A percentile compares a stretch with the other conserved stretches of the same genome.
Conservation (phyloP, 2,113 vertebrate species). For the Australoheros scitulus region DNA sequence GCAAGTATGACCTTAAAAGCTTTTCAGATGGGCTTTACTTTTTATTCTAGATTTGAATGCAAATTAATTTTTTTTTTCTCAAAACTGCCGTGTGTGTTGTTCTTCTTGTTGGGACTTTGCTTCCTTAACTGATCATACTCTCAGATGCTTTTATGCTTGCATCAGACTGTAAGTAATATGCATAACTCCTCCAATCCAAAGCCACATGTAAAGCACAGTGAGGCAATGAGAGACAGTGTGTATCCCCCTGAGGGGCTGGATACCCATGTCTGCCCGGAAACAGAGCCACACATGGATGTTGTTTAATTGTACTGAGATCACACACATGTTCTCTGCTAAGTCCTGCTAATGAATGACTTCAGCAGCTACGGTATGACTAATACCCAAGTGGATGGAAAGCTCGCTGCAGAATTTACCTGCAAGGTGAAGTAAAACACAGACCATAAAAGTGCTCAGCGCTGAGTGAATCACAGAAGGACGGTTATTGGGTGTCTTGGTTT, state of each 20-base stretch:
- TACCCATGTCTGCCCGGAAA: slow-evolving; percentile 74
- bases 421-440: slow-evolving; percentile 19
- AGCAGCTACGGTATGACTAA: slow-evolving; percentile 44
- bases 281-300: slow-evolving; percentile 62
- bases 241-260: slow-evolving; percentile 60
- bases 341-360: slow-evolving; percentile 58
- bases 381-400: slow-evolving; percentile 31
- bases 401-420: slow-evolving; percentile 34
- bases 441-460: slow-evolving; percentile 7
- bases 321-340: slow-evolving; percentile 48
- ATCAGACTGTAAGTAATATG: slow-evolving; percentile 55
- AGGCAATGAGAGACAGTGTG: slow-evolving; percentile 52
- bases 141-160: slow-evolving; percentile 9
- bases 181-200: slow-evolving; percentile 44
- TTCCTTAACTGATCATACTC: slow-evolving; percentile 18
- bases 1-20: slow-evolving; percentile 29
- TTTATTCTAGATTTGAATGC: slow-evolving; percentile 1
- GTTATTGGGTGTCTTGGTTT: slow-evolving; percentile 37
- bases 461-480: slow-evolving; percentile 29
- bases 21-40: not conserved
- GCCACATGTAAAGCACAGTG: slow-evolving; percentile 58
- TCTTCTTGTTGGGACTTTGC: slow-evolving; percentile 19
- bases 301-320: slow-evolving; percentile 59
- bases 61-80: not conserved
- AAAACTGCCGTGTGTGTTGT: not conserved